Conservation (phyloP, 1,140 invertebrate species). For the Polypedilum vanderplanki region DNA sequence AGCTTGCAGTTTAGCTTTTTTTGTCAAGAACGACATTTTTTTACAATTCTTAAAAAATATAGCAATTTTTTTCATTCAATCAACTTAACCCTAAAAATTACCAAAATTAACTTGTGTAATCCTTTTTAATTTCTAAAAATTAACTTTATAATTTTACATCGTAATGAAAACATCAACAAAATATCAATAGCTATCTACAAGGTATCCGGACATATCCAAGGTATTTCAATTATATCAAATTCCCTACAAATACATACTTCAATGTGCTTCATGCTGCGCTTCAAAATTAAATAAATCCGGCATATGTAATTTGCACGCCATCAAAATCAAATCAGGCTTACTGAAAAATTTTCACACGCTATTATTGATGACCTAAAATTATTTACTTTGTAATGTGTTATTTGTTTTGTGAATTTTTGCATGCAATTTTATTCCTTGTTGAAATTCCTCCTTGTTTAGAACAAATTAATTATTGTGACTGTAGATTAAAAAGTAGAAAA, state of each 20-base stretch:
- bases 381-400: too few species aligned
- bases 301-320: constrained; percentile 16
- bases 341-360: background rate
- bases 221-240: constrained; percentile 42
- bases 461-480: too few species aligned
- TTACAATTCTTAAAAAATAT: too few species aligned
- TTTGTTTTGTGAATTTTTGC: too few species aligned
- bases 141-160: background rate
- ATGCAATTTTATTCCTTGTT: too few species aligned
- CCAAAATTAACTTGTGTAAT: too few species aligned
- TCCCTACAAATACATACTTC: constrained; percentile 44
- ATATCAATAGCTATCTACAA: constrained; percentile 59
- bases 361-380: background rate
- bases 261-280: constrained; percentile 16
- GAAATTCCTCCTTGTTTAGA: too few species aligned
- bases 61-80: background rate
- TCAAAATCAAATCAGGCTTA: background rate
- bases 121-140: too few species aligned
- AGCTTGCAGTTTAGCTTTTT: too few species aligned
- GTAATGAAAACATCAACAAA: background rate
- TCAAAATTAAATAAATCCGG: background rate
- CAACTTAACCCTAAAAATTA: too few species aligned
- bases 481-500: too few species aligned
- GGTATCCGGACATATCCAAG: constrained; percentile 73
- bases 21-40: too few species aligned